Base-by-base conservation (phyloP, 2,888 invertebrate genomes). In the Callimorpha dominula region DNA sequence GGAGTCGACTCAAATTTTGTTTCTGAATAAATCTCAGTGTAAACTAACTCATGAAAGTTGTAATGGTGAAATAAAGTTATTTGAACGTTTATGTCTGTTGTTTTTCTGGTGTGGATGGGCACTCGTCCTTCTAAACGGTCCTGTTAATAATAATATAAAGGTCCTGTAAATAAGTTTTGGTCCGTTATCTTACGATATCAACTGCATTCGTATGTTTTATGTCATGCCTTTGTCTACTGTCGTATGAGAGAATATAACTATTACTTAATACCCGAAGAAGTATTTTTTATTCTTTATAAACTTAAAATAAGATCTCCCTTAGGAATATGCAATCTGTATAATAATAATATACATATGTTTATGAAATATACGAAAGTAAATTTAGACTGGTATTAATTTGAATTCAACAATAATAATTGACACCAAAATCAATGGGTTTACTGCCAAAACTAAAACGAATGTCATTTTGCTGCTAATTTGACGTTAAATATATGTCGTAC, bases 61-160 rank as follows among this genome's bases (percentile, higher is more conserved):
- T 80, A 76, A 78, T 65, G 75, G 74, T 74, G 72, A 82, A 75
- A 74, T 85, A 77, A 74, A 80, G 75, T 76, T 80, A 76, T 66
- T 71, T 62, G 60, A 52, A 60, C 67, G 70, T 68, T 70, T 64
- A 71, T 49, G 11, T 49, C 62, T 50, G 15, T 49, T 40, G 62
- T 69, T 46, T 63, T 62, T 62, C 62, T 62, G 17, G 31, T 63
- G 62, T 40, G n/a, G 12, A 31, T 20, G 31, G 11, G 4, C 57
- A 11, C 20, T 31, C 17, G n/a, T 63, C 12, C 49, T 60, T 14
- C n/a, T 42, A 69, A 15, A 4, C 20, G 20, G 11, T 62, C 14
- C 8, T 62, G 11, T 60, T 31, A 68, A 62, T 63, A 0, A 50
- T n/a, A n/a, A n/a, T n/a, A n/a, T n/a, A n/a, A n/a, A n/a, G 20